Evolutionary conservation across 1,140 invertebrate genomes (phyloP).

Genomic region (Drosophila seguyi): DNA sequence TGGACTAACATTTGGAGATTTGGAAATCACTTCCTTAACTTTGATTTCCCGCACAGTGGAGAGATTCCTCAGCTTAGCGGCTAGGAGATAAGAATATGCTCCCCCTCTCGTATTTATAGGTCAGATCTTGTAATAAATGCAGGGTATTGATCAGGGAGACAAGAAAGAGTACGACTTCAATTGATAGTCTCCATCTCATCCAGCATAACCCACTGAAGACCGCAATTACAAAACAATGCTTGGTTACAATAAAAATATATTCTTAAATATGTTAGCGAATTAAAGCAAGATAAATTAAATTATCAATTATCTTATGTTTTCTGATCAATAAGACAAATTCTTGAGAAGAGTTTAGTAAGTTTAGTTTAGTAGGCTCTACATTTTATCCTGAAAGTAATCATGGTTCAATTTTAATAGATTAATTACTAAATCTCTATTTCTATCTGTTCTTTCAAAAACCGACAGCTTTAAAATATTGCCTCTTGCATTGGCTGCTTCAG

Average conservation of each 20-base stretch:
- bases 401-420: too few species aligned
- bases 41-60: slow-evolving; percentile 28
- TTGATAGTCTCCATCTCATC: slow-evolving; percentile 1
- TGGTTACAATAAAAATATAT: too few species aligned
- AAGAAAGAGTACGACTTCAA: background rate
- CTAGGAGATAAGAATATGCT: slow-evolving; percentile 28
- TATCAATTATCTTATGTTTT: too few species aligned
- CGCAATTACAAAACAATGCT: background rate
- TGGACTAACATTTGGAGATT: slow-evolving; percentile 38
- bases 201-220: background rate
- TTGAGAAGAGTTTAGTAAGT: too few species aligned
- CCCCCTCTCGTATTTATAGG: slow-evolving; percentile 22
- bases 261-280: background rate
- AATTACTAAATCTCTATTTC: background rate
- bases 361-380: too few species aligned
- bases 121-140: slow-evolving; percentile 38
- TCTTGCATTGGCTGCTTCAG: background rate
- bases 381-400: background rate
- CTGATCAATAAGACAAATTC: background rate
- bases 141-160: slow-evolving; percentile 24
- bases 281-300: too few species aligned
- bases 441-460: background rate
- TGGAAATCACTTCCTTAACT: slow-evolving; percentile 38
- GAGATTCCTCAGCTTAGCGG: slow-evolving; percentile 17
- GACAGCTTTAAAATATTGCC: background rate